Percentiles rank a stretch among this genome's conserved stretches.
Evolutionary conservation across 2,797 vertebrate species (phyloP).

Genomic region (Artibeus jamaicensis): DNA sequence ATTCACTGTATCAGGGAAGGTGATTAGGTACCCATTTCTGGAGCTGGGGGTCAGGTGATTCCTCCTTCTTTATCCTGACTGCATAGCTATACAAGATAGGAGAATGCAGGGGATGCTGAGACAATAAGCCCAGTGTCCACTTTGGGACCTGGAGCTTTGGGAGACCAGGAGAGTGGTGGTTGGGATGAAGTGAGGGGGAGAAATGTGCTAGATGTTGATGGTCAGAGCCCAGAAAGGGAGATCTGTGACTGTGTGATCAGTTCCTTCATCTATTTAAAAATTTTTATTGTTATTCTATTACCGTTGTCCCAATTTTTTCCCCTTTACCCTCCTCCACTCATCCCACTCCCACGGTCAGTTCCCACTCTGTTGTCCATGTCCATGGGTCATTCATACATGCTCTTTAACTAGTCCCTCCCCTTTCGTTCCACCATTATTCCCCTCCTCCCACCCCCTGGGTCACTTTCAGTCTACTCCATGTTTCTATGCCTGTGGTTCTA

Average conservation of each 20-base stretch:
- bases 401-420: background rate
- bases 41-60: background rate
- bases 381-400: background rate
- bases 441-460: background rate
- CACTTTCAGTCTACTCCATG: background rate
- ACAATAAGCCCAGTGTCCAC: background rate
- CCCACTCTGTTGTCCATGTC: background rate
- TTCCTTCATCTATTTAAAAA: background rate
- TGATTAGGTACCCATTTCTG: background rate
- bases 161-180: background rate
- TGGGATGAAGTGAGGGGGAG: background rate
- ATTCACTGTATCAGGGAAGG: background rate
- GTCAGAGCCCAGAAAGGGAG: background rate
- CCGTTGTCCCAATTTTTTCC: background rate
- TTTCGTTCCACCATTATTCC: background rate
- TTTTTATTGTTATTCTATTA: background rate
- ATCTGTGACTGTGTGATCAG: background rate
- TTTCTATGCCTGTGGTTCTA: background rate
- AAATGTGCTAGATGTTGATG: background rate
- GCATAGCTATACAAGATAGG: background rate
- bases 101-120: background rate
- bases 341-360: background rate
- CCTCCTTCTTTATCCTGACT: background rate
- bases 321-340: background rate
- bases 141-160: background rate